These are phyloP conservation scores for Zaprionus inermis DNA, from an alignment of 1,140 invertebrate species.

Conservation along the genomic window DNA sequence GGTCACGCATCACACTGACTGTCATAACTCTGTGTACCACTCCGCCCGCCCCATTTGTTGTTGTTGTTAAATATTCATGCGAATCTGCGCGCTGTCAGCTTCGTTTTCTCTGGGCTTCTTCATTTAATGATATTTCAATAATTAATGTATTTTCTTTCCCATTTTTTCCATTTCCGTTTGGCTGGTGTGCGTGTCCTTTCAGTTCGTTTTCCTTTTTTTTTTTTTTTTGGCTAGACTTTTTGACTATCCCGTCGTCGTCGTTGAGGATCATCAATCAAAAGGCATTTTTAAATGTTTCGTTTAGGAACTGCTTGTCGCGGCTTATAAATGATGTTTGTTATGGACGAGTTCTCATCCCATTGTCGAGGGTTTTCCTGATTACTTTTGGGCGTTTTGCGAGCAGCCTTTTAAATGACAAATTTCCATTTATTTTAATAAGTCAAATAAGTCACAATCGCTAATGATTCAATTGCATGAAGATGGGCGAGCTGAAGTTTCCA, in stretches of 20 bases:
- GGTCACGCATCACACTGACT: conserved; percentile 73
- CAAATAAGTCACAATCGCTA: conserved; percentile 42
- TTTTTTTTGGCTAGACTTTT: conserved; percentile 59
- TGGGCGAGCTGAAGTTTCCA: neutral
- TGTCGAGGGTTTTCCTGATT: conserved; percentile 50
- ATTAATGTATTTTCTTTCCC: conserved; percentile 72
- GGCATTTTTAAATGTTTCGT: conserved; percentile 72
- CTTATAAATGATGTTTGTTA: conserved; percentile 76
- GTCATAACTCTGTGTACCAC: conserved; percentile 63
- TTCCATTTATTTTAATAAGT: conserved; percentile 68
- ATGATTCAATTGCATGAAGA: conserved; percentile 37
- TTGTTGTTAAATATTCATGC: conserved; percentile 79
- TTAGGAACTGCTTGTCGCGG: conserved; percentile 69
- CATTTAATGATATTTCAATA: conserved; percentile 80
- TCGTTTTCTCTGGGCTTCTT: conserved; percentile 52
- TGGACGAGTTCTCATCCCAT: conserved; percentile 16
- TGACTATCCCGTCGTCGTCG: conserved; percentile 52
- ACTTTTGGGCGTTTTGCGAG: conserved; percentile 51
- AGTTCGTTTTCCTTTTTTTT: neutral
- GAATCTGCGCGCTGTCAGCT: conserved; percentile 72
- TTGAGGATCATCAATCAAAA: conserved; percentile 71
- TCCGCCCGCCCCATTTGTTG: conserved; percentile 41
- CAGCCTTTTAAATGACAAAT: conserved; percentile 50
- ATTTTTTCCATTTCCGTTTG: conserved; percentile 52
- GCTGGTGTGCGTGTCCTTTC: conserved; percentile 72